phyloP scores from a whole-genome alignment of 2,797 vertebrate genomes.

The Aphelocoma californica region DNA sequence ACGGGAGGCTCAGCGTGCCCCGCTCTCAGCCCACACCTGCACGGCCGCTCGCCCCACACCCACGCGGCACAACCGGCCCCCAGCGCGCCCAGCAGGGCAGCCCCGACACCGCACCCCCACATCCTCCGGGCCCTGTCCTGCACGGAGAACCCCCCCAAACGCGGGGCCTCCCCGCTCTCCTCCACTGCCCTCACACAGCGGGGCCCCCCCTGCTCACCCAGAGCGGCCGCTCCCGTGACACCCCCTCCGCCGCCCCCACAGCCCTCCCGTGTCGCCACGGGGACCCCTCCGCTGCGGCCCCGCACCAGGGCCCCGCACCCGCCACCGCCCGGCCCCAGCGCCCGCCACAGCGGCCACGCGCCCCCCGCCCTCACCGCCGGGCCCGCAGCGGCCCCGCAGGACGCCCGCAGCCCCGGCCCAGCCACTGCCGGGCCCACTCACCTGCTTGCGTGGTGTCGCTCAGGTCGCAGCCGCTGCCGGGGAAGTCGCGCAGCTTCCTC shows the following conservation, averaged over 20 bases:
- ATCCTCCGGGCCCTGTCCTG: background rate
- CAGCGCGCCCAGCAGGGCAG: background rate
- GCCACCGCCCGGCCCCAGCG: background rate
- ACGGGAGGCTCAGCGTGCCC: background rate
- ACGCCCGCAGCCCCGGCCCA: no score
- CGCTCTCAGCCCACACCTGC: background rate
- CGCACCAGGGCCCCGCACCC: background rate
- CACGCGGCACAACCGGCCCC: background rate
- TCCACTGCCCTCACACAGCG: background rate
- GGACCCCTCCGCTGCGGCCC: background rate
- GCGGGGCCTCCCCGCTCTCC: background rate
- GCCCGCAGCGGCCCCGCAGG: background rate
- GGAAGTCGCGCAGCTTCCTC: slow-evolving; percentile 79
- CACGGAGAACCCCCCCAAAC: background rate
- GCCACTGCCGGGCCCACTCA: background rate
- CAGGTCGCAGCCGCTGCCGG: slow-evolving; percentile 75
- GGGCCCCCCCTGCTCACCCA: background rate
- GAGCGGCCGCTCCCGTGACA: background rate
- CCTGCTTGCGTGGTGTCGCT: background rate
- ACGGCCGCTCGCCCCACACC: background rate
- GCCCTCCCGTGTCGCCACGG: background rate
- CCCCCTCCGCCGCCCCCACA: background rate
- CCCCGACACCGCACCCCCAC: background rate
- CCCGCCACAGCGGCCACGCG: background rate
- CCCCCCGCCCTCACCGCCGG: background rate